phyloP scores from a whole-genome alignment of 1,140 invertebrate species.

The Halictus rubicundus region DNA sequence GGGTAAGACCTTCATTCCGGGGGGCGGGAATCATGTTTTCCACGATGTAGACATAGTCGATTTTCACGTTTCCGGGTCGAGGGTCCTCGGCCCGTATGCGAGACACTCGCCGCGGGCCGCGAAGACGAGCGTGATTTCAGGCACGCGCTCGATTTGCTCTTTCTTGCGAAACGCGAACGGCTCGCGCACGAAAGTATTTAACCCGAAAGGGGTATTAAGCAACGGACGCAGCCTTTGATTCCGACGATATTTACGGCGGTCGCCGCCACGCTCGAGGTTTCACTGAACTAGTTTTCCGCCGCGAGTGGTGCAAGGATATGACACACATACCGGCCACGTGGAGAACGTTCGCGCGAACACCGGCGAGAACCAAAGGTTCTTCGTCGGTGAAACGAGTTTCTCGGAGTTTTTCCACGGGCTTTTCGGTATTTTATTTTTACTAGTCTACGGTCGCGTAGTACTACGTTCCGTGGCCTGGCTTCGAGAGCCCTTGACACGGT shows the following conservation, averaged over 20 bases:
- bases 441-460: not conserved
- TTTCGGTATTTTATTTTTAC: not conserved
- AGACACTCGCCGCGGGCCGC: not conserved
- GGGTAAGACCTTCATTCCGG: no score
- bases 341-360: conserved; percentile 37
- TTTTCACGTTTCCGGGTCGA: not conserved
- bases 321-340: conserved; percentile 51
- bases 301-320: conserved; percentile 64
- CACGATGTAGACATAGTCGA: no score
- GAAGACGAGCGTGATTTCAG: not conserved
- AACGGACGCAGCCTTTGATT: conserved; percentile 56
- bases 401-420: no score
- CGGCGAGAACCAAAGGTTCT: not conserved
- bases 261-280: conserved; percentile 53
- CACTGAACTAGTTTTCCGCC: conserved; percentile 64
- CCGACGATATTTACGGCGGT: conserved; percentile 54
- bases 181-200: conserved; percentile 13
- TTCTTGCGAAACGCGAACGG: conserved; percentile 18
- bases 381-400: no score
- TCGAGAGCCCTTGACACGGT: not conserved
- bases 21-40: no score
- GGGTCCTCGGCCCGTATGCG: not conserved
- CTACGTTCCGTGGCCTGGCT: not conserved
- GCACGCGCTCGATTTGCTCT: not conserved
- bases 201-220: conserved; percentile 45